Evolutionary conservation across 2,888 invertebrate genomes (phyloP).

Genomic region (Nemotelus nigrinus): DNA sequence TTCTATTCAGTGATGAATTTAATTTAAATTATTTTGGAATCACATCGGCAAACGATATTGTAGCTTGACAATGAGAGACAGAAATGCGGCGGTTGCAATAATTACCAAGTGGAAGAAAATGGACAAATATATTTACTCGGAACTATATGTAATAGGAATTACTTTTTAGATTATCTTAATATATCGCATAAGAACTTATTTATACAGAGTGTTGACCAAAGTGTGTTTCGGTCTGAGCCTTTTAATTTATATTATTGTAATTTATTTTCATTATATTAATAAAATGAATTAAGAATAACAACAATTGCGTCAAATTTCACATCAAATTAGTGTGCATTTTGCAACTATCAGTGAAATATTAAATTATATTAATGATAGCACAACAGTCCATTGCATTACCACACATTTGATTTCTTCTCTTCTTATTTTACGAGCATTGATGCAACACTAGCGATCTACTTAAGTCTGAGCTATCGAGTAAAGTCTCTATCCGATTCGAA

Average conservation of each 20-base stretch:
- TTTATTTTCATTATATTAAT: conserved; percentile 35
- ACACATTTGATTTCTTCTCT: too few species aligned
- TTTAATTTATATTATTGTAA: conserved; percentile 17
- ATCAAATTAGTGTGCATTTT: too few species aligned
- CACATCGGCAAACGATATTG: conserved; percentile 62
- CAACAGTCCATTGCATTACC: too few species aligned
- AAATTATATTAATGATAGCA: too few species aligned
- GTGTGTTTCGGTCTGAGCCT: conserved; percentile 16
- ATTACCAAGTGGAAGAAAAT: conserved; percentile 1
- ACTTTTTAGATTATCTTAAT: conserved; percentile 8
- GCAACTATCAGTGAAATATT: too few species aligned
- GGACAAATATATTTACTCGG: not conserved
- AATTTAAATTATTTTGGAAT: conserved; percentile 65
- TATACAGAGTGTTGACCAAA: not conserved
- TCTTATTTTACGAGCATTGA: too few species aligned
- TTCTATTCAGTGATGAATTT: conserved; percentile 64
- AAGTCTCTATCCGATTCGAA: too few species aligned
- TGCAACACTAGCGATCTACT: too few species aligned
- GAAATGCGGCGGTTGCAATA: conserved; percentile 2
- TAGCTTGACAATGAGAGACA: conserved; percentile 60
- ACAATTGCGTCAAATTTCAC: too few species aligned
- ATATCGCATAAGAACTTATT: conserved; percentile 5
- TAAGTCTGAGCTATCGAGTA: too few species aligned
- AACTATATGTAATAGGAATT: not conserved
- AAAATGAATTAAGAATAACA: not conserved